Evolutionary conservation across 2,113 vertebrate species (phyloP).

Genomic region (Lepisosteus oculatus): DNA sequence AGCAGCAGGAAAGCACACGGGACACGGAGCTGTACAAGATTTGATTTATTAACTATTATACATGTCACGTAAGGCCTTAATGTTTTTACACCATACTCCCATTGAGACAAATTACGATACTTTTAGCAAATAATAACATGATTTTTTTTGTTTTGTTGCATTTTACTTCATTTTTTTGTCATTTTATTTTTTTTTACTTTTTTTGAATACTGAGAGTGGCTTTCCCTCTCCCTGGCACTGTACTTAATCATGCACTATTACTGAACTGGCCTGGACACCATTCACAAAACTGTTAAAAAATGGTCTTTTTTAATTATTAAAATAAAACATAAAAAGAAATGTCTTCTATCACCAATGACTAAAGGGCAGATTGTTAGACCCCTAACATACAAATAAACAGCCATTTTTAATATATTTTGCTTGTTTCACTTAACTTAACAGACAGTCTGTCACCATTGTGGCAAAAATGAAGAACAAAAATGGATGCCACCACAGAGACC

Average conservation of each 20-base stretch:
- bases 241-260: constrained; percentile 82
- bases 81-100: constrained; percentile 87
- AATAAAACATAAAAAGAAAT: constrained; percentile 75
- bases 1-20: constrained; percentile 28
- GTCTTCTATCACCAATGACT: constrained; percentile 76
- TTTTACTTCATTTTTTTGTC: constrained; percentile 52
- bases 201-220: constrained; percentile 69
- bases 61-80: constrained; percentile 91
- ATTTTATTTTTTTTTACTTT: constrained; percentile 44
- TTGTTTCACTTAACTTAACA: constrained; percentile 67
- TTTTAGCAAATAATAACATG: constrained; percentile 76
- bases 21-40: constrained; percentile 76
- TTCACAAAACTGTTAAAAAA: constrained; percentile 69
- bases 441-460: constrained; percentile 67
- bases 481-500: constrained; percentile 60
- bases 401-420: constrained; percentile 72
- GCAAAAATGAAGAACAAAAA: constrained; percentile 46
- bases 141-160: constrained; percentile 62
- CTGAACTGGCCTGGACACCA: constrained; percentile 65
- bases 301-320: constrained; percentile 66
- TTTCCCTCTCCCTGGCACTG: constrained; percentile 53
- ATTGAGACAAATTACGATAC: constrained; percentile 85
- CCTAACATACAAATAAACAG: constrained; percentile 75
- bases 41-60: constrained; percentile 97
- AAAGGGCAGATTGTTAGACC: constrained; percentile 71